Conservation (phyloP, 2,113 vertebrate genomes). For the Plecturocebus donacophilus region DNA sequence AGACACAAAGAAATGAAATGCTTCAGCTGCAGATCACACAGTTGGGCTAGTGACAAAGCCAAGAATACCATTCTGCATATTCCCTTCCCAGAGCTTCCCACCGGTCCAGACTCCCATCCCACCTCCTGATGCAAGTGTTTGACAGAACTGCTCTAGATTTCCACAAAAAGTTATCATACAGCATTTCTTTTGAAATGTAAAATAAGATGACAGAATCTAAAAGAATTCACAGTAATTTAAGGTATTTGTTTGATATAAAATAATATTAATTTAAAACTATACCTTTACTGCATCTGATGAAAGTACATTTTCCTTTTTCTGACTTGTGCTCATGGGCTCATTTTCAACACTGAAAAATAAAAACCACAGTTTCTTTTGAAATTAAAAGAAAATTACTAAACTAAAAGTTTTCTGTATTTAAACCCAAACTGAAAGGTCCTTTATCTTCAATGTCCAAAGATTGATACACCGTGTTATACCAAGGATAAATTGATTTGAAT, state of each 20-base stretch:
- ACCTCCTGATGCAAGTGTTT: background rate
- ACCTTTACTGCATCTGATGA: slow-evolving; percentile 84
- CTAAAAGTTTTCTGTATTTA: background rate
- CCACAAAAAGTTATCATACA: background rate
- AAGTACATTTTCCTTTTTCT: slow-evolving; percentile 82
- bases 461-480: slow-evolving; percentile 3
- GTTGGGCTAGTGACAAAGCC: background rate
- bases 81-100: background rate
- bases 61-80: background rate
- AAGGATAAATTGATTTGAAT: slow-evolving; percentile 8
- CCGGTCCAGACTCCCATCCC: fast-evolving
- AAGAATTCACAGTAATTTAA: background rate
- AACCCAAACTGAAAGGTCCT: background rate
- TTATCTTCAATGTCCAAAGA: background rate
- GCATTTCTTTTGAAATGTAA: background rate
- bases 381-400: slow-evolving; percentile 60
- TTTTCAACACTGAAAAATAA: slow-evolving; percentile 87
- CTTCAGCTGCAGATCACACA: background rate
- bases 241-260: slow-evolving; percentile 39
- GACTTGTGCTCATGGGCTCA: slow-evolving; percentile 74
- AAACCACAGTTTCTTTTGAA: slow-evolving; percentile 66
- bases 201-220: background rate
- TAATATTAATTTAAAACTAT: slow-evolving; percentile 67
- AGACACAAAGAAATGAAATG: background rate
- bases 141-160: background rate